These are phyloP conservation scores for Stenodema calcarata DNA, from an alignment of 2,888 invertebrate genomes.

Conservation along the genomic window DNA sequence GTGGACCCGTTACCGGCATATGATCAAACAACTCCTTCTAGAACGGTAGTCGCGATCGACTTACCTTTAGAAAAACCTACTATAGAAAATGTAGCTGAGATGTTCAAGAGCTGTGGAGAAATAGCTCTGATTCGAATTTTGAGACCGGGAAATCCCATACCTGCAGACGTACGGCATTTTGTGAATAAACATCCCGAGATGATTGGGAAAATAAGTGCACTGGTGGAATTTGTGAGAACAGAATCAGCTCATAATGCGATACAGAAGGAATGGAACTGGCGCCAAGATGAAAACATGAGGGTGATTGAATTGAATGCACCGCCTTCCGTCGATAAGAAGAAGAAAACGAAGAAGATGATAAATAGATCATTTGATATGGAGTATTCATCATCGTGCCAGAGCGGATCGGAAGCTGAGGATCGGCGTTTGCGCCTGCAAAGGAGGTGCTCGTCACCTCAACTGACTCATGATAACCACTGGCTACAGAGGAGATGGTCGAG, in stretches of 20 bases:
- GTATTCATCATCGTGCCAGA: slow-evolving; percentile 66
- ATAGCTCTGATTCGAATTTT: slow-evolving; percentile 87
- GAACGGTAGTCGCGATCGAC: slow-evolving; percentile 87
- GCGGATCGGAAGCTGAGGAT: slow-evolving; percentile 66
- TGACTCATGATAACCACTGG: slow-evolving; percentile 67
- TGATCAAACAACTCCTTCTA: slow-evolving; percentile 90
- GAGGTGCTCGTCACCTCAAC: slow-evolving; percentile 63
- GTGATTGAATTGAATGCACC: slow-evolving; percentile 79
- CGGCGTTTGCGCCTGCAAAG: slow-evolving; percentile 61
- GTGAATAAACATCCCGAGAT: slow-evolving; percentile 89
- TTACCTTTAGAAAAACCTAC: slow-evolving; percentile 84
- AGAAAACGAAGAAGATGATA: slow-evolving; percentile 69
- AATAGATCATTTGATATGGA: slow-evolving; percentile 69
- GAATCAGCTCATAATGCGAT: slow-evolving; percentile 84
- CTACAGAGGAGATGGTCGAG: slow-evolving; percentile 68
- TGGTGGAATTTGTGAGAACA: slow-evolving; percentile 89
- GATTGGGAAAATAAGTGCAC: slow-evolving; percentile 83
- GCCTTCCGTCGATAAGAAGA: slow-evolving; percentile 77
- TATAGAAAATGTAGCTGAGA: slow-evolving; percentile 89
- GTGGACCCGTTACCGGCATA: slow-evolving; percentile 84
- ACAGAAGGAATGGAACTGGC: slow-evolving; percentile 65
- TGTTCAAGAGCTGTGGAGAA: slow-evolving; percentile 88
- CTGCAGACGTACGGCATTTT: slow-evolving; percentile 89
- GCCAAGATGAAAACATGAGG: slow-evolving; percentile 67
- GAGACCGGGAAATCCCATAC: slow-evolving; percentile 86